Evolutionary conservation across 2,888 invertebrate species (phyloP).

Genomic region (Parnassius apollo): DNA sequence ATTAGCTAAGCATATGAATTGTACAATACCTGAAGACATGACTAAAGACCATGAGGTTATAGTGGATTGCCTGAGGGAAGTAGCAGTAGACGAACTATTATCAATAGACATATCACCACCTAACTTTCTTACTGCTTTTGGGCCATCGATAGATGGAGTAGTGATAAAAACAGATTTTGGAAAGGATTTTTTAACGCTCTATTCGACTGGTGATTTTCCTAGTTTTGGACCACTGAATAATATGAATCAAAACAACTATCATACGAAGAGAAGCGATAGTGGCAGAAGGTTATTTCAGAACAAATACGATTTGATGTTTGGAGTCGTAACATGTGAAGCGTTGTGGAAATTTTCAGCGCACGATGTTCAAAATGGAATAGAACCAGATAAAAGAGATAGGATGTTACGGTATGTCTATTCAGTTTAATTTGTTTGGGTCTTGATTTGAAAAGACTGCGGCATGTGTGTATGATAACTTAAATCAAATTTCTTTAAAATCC

Average conservation of each 20-base stretch:
- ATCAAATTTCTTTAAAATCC: too few species aligned
- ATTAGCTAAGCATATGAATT: conserved; percentile 90
- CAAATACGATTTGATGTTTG: conserved; percentile 92
- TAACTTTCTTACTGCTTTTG: conserved; percentile 92
- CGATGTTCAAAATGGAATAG: conserved; percentile 91
- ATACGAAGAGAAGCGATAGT: conserved; percentile 83
- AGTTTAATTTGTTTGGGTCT: neutral
- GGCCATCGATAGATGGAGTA: conserved; percentile 96
- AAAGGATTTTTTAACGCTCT: conserved; percentile 87
- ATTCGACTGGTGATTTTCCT: conserved; percentile 84
- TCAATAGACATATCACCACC: conserved; percentile 89
- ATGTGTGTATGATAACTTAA: too few species aligned
- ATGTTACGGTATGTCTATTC: conserved; percentile 81
- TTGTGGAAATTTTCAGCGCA: conserved; percentile 93
- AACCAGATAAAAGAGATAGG: conserved; percentile 92
- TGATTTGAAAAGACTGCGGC: too few species aligned
- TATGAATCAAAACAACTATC: conserved; percentile 79
- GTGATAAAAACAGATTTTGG: conserved; percentile 94
- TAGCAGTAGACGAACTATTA: conserved; percentile 87
- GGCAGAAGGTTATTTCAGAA: conserved; percentile 82
- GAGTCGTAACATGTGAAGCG: conserved; percentile 95
- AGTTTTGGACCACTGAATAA: conserved; percentile 82
- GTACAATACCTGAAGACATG: conserved; percentile 90
- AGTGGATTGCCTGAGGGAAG: conserved; percentile 91
- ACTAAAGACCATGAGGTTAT: conserved; percentile 91